phyloP scores from a whole-genome alignment of 1,140 invertebrate species.

The Sinella curviseta region DNA sequence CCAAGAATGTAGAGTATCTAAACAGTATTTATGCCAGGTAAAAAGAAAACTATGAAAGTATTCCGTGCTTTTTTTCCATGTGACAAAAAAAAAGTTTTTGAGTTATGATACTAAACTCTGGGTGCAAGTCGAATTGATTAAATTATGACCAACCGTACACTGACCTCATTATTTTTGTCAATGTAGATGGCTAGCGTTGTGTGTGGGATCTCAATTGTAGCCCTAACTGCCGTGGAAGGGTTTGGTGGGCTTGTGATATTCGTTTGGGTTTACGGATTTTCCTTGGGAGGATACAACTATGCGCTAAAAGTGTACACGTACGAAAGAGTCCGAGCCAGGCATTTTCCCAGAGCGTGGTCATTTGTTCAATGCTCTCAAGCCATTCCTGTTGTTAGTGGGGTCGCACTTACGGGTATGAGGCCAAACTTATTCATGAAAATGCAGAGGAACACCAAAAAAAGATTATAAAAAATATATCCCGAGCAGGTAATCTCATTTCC shows the following conservation, averaged over 20 bases:
- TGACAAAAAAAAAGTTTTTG: neutral
- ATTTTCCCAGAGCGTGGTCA: conserved; percentile 85
- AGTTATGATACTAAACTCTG: conserved; percentile 3
- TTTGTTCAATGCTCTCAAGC: conserved; percentile 86
- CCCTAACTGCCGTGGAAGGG: conserved; percentile 79
- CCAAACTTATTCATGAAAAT: conserved; percentile 28
- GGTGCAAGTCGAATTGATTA: neutral
- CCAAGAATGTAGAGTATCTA: conserved; percentile 78
- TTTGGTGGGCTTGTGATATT: conserved; percentile 72
- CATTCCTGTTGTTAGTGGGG: conserved; percentile 79
- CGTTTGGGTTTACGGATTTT: conserved; percentile 73
- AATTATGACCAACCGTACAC: neutral
- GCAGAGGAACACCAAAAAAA: neutral
- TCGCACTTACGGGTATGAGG: conserved; percentile 73
- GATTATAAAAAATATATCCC: conserved; percentile 8
- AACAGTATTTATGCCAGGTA: conserved; percentile 74
- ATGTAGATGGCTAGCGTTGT: conserved; percentile 62
- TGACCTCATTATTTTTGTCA: neutral
- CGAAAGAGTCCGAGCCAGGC: conserved; percentile 76
- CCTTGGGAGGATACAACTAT: conserved; percentile 75
- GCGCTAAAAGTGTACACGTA: conserved; percentile 86
- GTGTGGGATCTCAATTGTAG: conserved; percentile 75
- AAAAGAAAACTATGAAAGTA: neutral
- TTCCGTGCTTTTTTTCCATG: neutral
- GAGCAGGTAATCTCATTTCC: neutral